Evolutionary conservation across 2,797 vertebrate species (phyloP).

Genomic region (Mormyrus hasselquistii): DNA sequence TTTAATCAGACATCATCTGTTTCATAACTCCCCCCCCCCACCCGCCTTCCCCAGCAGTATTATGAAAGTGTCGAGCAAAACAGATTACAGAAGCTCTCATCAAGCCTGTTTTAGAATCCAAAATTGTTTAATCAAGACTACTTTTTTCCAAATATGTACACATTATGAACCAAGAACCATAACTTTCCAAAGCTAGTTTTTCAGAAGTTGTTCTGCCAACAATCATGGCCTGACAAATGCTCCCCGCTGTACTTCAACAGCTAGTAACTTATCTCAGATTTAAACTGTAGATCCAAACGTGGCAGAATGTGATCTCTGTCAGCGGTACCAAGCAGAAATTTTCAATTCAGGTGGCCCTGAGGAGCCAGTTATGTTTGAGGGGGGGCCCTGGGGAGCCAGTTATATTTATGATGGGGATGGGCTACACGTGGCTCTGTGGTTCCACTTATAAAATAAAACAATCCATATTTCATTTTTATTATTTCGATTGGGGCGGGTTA

Average conservation of each 20-base stretch:
- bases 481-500: neutral
- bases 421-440: neutral
- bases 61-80: neutral
- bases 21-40: neutral
- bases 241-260: neutral
- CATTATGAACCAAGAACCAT: neutral
- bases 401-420: neutral
- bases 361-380: neutral
- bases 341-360: neutral
- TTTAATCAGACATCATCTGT: neutral
- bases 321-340: neutral
- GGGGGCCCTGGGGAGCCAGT: neutral
- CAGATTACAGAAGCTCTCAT: slow-evolving; percentile 1
- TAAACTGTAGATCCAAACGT: neutral
- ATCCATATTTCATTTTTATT: neutral
- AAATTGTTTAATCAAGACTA: neutral
- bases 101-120: neutral
- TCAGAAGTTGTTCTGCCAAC: neutral
- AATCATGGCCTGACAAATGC: neutral
- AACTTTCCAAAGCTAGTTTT: neutral
- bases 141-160: neutral
- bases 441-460: neutral
- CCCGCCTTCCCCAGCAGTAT: neutral
- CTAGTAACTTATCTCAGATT: neutral
- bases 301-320: neutral